Conservation (phyloP, 2,888 invertebrate species). For the Drosophila subsilvestris region DNA sequence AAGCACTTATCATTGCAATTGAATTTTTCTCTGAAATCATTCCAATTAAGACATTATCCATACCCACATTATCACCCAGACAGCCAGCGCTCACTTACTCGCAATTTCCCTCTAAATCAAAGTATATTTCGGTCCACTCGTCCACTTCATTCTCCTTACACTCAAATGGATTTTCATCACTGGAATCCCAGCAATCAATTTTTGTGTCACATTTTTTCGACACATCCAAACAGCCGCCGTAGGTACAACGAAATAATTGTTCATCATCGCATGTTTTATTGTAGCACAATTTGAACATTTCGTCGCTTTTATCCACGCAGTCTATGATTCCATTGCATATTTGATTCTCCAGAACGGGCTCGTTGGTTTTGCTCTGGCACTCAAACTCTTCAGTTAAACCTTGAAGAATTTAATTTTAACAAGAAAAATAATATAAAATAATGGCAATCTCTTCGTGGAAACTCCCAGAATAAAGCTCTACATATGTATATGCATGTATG, state of each 20-base stretch:
- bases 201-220: slow-evolving; percentile 10
- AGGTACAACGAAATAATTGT: slow-evolving; percentile 33
- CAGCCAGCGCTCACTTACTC: slow-evolving; percentile 31
- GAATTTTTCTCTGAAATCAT: background rate
- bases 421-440: background rate
- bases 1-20: slow-evolving; percentile 56
- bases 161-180: slow-evolving; percentile 37
- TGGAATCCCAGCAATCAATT: slow-evolving; percentile 36
- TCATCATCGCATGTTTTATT: background rate
- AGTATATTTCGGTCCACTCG: background rate
- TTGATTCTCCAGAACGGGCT: background rate
- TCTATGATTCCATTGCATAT: slow-evolving; percentile 37
- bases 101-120: slow-evolving; percentile 11
- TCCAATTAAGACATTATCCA: background rate
- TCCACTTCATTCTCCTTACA: slow-evolving; percentile 1
- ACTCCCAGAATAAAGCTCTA: no score
- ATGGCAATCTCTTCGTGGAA: background rate
- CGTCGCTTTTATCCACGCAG: slow-evolving; percentile 42
- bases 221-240: slow-evolving; percentile 42
- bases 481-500: no score
- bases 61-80: background rate
- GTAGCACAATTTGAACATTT: slow-evolving; percentile 29
- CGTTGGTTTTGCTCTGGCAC: background rate
- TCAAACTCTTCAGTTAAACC: background rate
- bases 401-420: background rate